phyloP scores from a whole-genome alignment of 1,140 invertebrate species.

The Condylostylus longicornis region DNA sequence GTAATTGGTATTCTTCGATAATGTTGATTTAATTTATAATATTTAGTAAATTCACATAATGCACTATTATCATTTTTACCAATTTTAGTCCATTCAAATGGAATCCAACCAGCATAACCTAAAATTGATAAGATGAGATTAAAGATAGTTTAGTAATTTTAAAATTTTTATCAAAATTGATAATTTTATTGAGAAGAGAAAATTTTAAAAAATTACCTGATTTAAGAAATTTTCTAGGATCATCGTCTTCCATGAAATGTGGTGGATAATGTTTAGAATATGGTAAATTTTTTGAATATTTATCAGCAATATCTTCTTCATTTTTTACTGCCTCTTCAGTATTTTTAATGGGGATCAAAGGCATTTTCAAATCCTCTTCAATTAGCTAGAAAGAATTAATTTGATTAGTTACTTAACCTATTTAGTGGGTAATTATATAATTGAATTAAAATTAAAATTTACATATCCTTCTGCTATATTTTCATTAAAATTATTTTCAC shows the following conservation, averaged over 20 bases:
- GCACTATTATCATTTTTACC: slow-evolving; percentile 42
- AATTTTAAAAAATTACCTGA: slow-evolving; percentile 34
- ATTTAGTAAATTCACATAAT: slow-evolving; percentile 50
- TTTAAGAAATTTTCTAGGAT: slow-evolving; percentile 49
- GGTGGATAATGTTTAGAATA: slow-evolving; percentile 40
- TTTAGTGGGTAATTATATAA: background rate
- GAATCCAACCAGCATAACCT: slow-evolving; percentile 51
- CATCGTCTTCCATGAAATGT: slow-evolving; percentile 48
- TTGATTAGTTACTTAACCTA: background rate
- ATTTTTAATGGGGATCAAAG: slow-evolving; percentile 44
- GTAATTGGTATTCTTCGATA: slow-evolving; percentile 50
- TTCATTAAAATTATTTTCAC: slow-evolving; percentile 35
- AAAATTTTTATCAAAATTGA: background rate
- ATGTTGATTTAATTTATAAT: slow-evolving; percentile 41
- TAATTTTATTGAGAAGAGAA: background rate
- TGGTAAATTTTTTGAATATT: slow-evolving; percentile 32
- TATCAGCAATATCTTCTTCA: slow-evolving; percentile 37
- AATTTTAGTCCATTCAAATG: slow-evolving; percentile 45
- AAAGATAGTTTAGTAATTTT: no score
- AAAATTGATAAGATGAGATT: no score
- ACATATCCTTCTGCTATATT: slow-evolving; percentile 45
- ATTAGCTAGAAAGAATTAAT: slow-evolving; percentile 35
- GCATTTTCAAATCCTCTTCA: slow-evolving; percentile 46
- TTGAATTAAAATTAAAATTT: slow-evolving; percentile 15
- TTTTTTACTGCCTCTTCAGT: slow-evolving; percentile 44